phyloP scores from a whole-genome alignment of 1,140 invertebrate genomes.

The Pseudomyrmex gracilis region DNA sequence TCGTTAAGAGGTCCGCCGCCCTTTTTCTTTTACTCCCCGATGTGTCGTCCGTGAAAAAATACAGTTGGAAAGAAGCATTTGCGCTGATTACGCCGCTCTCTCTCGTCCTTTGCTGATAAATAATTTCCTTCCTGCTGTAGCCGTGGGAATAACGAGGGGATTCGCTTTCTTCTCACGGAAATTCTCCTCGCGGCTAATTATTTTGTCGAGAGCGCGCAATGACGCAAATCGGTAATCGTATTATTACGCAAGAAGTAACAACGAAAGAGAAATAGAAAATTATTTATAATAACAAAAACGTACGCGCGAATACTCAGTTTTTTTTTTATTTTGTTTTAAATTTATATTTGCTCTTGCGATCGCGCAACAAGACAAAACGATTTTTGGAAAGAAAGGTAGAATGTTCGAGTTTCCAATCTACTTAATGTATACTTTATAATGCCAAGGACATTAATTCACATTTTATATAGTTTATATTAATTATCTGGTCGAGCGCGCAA shows the following conservation, averaged over 20 bases:
- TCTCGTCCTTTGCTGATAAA: slow-evolving; percentile 1
- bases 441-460: slow-evolving; percentile 3
- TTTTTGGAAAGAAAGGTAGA: not conserved
- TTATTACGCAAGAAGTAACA: not conserved
- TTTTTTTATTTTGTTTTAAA: too few relatives aligned
- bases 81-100: not conserved
- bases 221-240: slow-evolving; percentile 13
- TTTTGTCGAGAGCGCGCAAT: slow-evolving; percentile 12
- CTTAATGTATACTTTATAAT: not conserved
- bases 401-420: not conserved
- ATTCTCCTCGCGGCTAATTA: slow-evolving; percentile 33
- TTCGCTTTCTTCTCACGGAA: not conserved
- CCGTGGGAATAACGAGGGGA: not conserved
- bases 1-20: slow-evolving; percentile 52
- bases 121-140: slow-evolving; percentile 22
- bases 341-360: not conserved
- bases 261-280: not conserved
- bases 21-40: not conserved
- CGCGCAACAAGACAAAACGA: not conserved
- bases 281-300: not conserved
- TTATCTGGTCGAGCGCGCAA: slow-evolving; percentile 14
- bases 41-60: slow-evolving; percentile 21
- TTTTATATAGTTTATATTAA: slow-evolving; percentile 1
- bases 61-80: slow-evolving; percentile 22
- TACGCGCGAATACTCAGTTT: not conserved